Evolutionary conservation across 2,113 vertebrate genomes (phyloP).

Genomic region (Corynorhinus townsendii): DNA sequence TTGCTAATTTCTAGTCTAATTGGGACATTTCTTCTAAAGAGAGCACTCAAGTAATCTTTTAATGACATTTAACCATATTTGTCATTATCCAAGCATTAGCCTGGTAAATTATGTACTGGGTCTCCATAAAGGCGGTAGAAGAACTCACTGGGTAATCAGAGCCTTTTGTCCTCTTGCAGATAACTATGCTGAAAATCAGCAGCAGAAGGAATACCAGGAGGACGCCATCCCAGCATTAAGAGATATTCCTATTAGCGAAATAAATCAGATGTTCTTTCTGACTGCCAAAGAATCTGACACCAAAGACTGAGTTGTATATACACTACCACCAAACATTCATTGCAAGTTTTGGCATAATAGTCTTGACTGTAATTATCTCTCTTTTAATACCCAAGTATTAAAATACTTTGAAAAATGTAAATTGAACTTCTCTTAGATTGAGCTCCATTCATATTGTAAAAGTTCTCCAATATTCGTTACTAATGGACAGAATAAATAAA

Average conservation of each 20-base stretch:
- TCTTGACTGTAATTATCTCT: background rate
- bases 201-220: slow-evolving; percentile 76
- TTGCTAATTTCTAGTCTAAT: background rate
- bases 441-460: background rate
- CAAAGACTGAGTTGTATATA: slow-evolving; percentile 36
- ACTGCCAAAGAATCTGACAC: slow-evolving; percentile 47
- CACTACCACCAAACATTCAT: background rate
- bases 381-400: background rate
- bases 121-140: background rate
- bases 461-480: background rate
- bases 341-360: background rate
- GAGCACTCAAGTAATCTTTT: background rate
- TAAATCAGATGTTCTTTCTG: slow-evolving; percentile 91
- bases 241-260: slow-evolving; percentile 91
- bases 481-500: slow-evolving; percentile 35
- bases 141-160: background rate
- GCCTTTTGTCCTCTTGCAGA: slow-evolving; percentile 79
- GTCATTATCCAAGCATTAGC: background rate
- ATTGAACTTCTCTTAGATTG: background rate
- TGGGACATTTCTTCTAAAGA: background rate
- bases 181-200: slow-evolving; percentile 87
- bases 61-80: background rate
- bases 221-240: slow-evolving; percentile 87
- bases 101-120: background rate
- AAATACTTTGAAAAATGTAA: background rate